Conservation (phyloP, 2,888 invertebrate species). For the Cinara cedri region DNA sequence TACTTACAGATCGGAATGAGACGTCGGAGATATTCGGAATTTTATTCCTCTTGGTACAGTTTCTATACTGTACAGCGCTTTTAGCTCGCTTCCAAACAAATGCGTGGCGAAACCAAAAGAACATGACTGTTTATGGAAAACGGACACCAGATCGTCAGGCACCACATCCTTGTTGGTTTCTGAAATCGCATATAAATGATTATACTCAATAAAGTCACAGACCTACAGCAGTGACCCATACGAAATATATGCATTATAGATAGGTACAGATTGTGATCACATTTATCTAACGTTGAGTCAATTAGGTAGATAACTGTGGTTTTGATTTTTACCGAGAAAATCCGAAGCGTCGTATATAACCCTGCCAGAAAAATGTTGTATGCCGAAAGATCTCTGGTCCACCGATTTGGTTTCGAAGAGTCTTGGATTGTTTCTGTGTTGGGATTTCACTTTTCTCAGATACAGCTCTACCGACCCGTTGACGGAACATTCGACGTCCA, state of each 20-base stretch:
- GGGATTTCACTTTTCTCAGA: conserved; percentile 78
- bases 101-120: conserved; percentile 97
- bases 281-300: no score
- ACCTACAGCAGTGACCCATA: no score
- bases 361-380: conserved; percentile 86
- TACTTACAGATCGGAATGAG: conserved; percentile 75
- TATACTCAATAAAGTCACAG: no score
- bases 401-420: conserved; percentile 79
- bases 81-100: conserved; percentile 90
- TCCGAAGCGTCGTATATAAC: conserved; percentile 89
- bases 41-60: conserved; percentile 78
- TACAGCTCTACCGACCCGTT: conserved; percentile 81
- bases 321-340: conserved; percentile 69
- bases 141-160: conserved; percentile 88
- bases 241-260: no score
- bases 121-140: conserved; percentile 90
- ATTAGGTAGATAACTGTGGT: no score
- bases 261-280: no score
- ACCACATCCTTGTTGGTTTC: conserved; percentile 91
- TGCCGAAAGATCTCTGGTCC: conserved; percentile 83
- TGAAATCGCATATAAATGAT: conserved; percentile 60
- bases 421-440: conserved; percentile 82
- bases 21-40: conserved; percentile 88
- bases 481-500: conserved; percentile 90
- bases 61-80: conserved; percentile 77